Evolutionary conservation across 1,140 invertebrate species (phyloP).

Genomic region (Piezodorus guildinii): DNA sequence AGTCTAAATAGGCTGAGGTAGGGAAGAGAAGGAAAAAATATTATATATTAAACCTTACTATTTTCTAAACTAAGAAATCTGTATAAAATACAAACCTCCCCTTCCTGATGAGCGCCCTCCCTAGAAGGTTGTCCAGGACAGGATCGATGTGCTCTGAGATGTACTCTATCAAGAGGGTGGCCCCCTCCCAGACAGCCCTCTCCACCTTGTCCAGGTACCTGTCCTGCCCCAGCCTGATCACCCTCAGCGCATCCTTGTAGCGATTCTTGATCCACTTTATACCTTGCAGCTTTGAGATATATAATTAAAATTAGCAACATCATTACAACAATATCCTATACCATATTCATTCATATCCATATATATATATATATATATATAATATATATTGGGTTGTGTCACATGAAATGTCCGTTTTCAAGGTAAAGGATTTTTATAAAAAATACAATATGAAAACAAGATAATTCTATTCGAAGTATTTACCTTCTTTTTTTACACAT

Average conservation of each 20-base stretch:
- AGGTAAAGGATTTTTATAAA: too few relatives aligned
- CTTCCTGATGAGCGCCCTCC: constrained; percentile 75
- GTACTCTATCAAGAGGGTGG: constrained; percentile 69
- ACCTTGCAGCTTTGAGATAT: constrained; percentile 48
- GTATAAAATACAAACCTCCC: constrained; percentile 40
- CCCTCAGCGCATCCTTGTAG: constrained; percentile 55
- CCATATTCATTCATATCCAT: too few relatives aligned
- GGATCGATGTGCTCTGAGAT: constrained; percentile 82
- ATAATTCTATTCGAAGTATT: too few relatives aligned
- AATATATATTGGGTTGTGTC: too few relatives aligned
- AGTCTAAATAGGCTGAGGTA: too few relatives aligned
- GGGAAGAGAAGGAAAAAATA: too few relatives aligned
- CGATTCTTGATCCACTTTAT: constrained; percentile 92
- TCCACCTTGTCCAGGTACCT: constrained; percentile 80
- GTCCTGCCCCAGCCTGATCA: constrained; percentile 65
- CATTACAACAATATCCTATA: background rate
- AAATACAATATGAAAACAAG: too few relatives aligned
- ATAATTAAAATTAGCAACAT: background rate
- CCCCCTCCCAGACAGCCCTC: constrained; percentile 60
- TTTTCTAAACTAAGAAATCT: background rate
- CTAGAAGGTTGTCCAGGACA: constrained; percentile 79
- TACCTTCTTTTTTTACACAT: too few relatives aligned
- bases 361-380: too few relatives aligned
- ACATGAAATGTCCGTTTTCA: too few relatives aligned
- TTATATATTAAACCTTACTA: background rate